A percentile compares a stretch with the other conserved stretches of the same genome.
phyloP scores from a whole-genome alignment of 2,797 vertebrate genomes.

The Lepidocolaptes lacrymiger region DNA sequence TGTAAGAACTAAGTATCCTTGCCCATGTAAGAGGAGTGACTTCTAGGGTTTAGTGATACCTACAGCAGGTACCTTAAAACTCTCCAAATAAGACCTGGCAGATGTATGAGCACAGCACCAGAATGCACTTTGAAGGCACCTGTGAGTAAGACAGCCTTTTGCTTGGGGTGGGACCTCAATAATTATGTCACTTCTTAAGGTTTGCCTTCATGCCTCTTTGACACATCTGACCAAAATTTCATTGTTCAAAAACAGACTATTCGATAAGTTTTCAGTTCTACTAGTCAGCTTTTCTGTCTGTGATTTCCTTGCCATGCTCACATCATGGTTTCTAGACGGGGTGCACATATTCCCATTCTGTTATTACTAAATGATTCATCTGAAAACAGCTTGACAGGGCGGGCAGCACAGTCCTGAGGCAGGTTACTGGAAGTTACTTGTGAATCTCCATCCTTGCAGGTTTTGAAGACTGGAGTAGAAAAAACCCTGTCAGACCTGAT shows the following conservation, averaged over 20 bases:
- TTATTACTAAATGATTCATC: background rate
- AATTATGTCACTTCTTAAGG: background rate
- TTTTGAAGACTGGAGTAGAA: background rate
- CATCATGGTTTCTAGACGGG: background rate
- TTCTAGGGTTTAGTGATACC: background rate
- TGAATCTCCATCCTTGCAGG: background rate
- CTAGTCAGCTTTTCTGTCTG: background rate
- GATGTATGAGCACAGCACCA: background rate
- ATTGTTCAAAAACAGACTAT: background rate
- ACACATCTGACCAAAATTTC: background rate
- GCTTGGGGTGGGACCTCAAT: background rate
- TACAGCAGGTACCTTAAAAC: background rate
- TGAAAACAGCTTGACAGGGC: background rate
- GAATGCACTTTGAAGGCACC: background rate
- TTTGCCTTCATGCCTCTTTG: background rate
- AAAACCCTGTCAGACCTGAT: background rate
- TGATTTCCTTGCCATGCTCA: background rate
- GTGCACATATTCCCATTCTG: background rate
- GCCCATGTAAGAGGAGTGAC: rapidly evolving
- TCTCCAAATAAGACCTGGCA: background rate
- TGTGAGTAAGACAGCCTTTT: background rate
- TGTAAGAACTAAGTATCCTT: background rate
- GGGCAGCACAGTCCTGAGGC: background rate
- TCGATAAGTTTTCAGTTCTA: background rate
- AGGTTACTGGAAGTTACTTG: background rate